Base-by-base conservation (phyloP, 1,140 invertebrate genomes). In the Temnothorax longispinosus region DNA sequence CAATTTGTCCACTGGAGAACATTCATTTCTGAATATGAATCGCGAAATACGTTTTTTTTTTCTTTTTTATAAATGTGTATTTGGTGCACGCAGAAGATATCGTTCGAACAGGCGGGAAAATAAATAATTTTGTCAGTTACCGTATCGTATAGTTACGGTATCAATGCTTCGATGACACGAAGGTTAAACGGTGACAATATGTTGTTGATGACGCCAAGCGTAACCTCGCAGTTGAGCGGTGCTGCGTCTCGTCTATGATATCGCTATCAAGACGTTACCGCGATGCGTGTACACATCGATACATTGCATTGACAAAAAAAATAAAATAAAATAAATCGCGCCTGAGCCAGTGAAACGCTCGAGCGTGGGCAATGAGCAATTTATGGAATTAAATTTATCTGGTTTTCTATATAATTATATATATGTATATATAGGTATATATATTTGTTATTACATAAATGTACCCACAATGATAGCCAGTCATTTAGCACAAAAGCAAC, bases 181-280 rank as follows among this genome's bases (percentile, higher is more conserved):
- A 85, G 54, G 58, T 85, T 85, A 85, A 84, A 76, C 32, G 62
- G 38, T 38, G 56, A 56, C 76, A 85, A 88, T 88, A 85, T 41
- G 58, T 27, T 44, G 74, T 54, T 74, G 32, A 27, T 85, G 74
- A 88, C 64, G 87, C 52, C 69, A 77, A 21, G 52, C 56, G 47
- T 85, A 88, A 65, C 56, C 80, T 85, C 44, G 52, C 35, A 27
- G 41, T 41, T 65, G 76, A 65, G 56, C 56, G 50, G 11, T 52
- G 18, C 32, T 65, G 64, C 47, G 50, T 47, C 44, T 27, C 27
- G 27, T 27, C 44, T 18, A 38, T 58, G 77, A 58, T 72, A 82
- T 58, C 80, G n/a, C 13, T 60, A 82, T 82, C 80, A 44, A 74
- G 18, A 38, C 41, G 11, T 81, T 74, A 82, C 27, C 54, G 74